A percentile compares a stretch with the other conserved stretches of the same genome.
Conservation (phyloP, 2,797 vertebrate genomes). For the Tangara arthus region DNA sequence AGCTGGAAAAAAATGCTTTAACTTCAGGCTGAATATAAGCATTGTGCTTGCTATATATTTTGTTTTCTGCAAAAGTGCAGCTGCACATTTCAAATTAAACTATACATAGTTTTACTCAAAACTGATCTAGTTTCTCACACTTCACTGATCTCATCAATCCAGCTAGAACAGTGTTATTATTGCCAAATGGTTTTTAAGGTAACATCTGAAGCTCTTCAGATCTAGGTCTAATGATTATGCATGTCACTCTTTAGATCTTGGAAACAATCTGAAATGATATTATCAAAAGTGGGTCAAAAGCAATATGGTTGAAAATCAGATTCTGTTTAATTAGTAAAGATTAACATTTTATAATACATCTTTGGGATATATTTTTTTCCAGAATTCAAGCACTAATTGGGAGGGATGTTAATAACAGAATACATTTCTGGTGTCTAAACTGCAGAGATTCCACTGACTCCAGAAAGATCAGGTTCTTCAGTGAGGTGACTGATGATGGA, state of each 20-base stretch:
- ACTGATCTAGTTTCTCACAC: conserved; percentile 37
- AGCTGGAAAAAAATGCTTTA: conserved; percentile 52
- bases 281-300: not conserved
- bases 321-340: not conserved
- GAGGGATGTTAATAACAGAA: not conserved
- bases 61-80: conserved; percentile 48
- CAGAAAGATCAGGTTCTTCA: not conserved
- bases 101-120: not conserved
- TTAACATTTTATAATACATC: not conserved
- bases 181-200: not conserved
- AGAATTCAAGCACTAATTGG: not conserved
- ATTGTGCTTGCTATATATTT: conserved; percentile 28
- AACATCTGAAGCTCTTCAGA: not conserved
- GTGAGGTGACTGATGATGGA: not conserved
- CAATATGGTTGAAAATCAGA: not conserved
- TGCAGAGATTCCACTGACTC: not conserved
- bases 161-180: not conserved
- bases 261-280: not conserved
- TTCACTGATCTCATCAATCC: not conserved
- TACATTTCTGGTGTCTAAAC: not conserved
- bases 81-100: conserved; percentile 37
- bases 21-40: conserved; percentile 54
- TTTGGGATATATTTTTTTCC: not conserved
- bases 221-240: not conserved
- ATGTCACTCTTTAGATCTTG: not conserved